Evolutionary conservation across 2,113 vertebrate species (phyloP).

Genomic region (Callipepla squamata): DNA sequence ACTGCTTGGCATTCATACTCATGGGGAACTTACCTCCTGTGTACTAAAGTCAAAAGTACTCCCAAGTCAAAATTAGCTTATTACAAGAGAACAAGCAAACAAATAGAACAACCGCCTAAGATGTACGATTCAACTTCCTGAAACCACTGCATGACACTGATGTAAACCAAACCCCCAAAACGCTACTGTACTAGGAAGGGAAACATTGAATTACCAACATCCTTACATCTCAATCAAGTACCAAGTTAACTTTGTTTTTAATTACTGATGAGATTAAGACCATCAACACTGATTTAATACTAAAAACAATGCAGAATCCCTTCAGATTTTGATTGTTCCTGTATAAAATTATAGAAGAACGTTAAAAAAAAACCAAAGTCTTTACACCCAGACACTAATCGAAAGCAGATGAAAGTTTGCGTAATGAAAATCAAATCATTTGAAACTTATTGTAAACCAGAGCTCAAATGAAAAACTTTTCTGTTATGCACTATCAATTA

Average conservation of each 20-base stretch:
- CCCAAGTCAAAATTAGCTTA: not conserved
- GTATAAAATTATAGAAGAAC: not conserved
- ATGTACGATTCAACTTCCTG: not conserved
- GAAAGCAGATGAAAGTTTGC: not conserved
- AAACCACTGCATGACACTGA: not conserved
- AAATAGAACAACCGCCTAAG: accelerated
- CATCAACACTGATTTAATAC: constrained; percentile 52
- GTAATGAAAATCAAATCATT: not conserved
- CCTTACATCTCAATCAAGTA: not conserved
- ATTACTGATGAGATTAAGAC: constrained; percentile 54
- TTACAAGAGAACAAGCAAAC: not conserved
- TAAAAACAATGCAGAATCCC: constrained; percentile 12
- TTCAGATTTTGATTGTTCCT: constrained; percentile 36
- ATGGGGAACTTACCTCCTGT: not conserved
- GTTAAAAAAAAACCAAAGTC: not conserved
- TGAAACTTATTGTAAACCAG: not conserved
- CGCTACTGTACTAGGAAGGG: not conserved
- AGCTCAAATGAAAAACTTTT: not conserved
- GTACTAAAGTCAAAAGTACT: not conserved
- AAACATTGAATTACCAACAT: not conserved
- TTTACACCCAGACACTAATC: constrained; percentile 59
- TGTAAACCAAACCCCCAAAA: not conserved
- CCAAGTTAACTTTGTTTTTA: constrained; percentile 40
- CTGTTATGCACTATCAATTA: not conserved
- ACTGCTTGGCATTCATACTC: not conserved